phyloP scores from a whole-genome alignment of 2,797 vertebrate genomes.

The Periophthalmus magnuspinnatus region DNA sequence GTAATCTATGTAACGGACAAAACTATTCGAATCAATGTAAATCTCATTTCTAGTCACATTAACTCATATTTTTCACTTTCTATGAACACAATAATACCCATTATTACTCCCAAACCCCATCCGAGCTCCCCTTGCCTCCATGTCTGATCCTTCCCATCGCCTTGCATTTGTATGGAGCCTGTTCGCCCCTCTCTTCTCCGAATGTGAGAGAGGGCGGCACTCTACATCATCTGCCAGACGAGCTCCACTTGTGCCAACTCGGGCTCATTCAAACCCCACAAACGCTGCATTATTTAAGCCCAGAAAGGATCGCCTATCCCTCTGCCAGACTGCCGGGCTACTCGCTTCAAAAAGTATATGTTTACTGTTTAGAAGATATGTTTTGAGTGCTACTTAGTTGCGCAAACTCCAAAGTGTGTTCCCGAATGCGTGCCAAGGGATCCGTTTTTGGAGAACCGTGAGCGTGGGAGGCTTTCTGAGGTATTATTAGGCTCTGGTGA shows the following conservation, averaged over 20 bases:
- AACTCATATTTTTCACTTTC: no score
- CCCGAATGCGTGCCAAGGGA: constrained; percentile 26
- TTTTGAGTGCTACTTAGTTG: constrained; percentile 28
- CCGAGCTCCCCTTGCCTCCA: constrained; percentile 21
- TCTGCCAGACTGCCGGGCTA: constrained; percentile 48
- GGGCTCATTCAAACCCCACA: constrained; percentile 69
- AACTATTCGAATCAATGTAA: no score
- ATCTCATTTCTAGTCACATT: no score
- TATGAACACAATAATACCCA: no score
- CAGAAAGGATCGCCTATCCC: constrained; percentile 50
- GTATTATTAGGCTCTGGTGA: constrained; percentile 38
- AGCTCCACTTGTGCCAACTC: constrained; percentile 59
- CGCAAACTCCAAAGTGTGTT: constrained; percentile 24
- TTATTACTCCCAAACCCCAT: constrained; percentile 20
- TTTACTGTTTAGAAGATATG: constrained; percentile 47
- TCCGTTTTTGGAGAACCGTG: constrained; percentile 13
- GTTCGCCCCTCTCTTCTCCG: constrained; percentile 48
- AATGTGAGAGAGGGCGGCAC: constrained; percentile 50
- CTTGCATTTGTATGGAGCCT: constrained; percentile 37
- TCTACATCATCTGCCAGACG: constrained; percentile 64
- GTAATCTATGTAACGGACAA: no score
- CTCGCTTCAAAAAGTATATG: constrained; percentile 50
- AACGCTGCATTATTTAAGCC: constrained; percentile 68
- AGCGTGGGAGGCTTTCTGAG: constrained; percentile 24
- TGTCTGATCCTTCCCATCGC: constrained; percentile 29